Conservation (phyloP, 2,113 vertebrate species). For the Anguilla japonica region DNA sequence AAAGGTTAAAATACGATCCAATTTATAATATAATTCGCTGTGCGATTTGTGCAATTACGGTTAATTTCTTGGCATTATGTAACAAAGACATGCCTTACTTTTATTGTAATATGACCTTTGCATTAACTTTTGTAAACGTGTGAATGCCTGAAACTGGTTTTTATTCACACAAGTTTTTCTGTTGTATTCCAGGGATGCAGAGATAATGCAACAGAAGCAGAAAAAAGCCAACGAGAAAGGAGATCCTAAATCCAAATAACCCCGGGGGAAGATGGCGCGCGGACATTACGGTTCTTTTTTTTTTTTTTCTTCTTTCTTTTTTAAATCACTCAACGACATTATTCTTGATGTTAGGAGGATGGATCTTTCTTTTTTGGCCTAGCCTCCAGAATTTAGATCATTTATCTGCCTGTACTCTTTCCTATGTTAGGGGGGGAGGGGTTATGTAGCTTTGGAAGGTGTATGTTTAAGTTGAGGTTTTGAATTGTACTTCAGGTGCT, state of each 20-base stretch:
- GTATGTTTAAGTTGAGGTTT: conserved; percentile 45
- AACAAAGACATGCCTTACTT: no score
- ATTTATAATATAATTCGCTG: no score
- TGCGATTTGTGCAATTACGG: no score
- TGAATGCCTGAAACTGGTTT: no score
- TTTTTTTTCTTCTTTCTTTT: conserved; percentile 8
- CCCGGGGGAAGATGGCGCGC: conserved; percentile 10
- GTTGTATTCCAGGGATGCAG: conserved; percentile 80
- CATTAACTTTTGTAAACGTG: no score
- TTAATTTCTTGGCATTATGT: no score
- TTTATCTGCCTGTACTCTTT: conserved; percentile 54
- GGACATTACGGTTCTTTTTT: background rate
- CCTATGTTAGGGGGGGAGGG: conserved; percentile 49
- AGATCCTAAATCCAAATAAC: conserved; percentile 67
- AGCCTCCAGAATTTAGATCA: conserved; percentile 48
- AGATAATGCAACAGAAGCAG: conserved; percentile 96
- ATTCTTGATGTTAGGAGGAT: conserved; percentile 51
- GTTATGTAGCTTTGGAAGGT: conserved; percentile 46
- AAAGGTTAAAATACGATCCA: no score
- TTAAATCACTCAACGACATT: conserved; percentile 33
- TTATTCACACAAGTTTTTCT: background rate
- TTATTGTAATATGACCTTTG: no score
- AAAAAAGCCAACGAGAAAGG: conserved; percentile 78
- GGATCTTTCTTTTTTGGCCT: conserved; percentile 47
- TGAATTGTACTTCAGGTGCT: conserved; percentile 32